Conservation (phyloP, 2,113 vertebrate species). For the Oryzias javanicus region DNA sequence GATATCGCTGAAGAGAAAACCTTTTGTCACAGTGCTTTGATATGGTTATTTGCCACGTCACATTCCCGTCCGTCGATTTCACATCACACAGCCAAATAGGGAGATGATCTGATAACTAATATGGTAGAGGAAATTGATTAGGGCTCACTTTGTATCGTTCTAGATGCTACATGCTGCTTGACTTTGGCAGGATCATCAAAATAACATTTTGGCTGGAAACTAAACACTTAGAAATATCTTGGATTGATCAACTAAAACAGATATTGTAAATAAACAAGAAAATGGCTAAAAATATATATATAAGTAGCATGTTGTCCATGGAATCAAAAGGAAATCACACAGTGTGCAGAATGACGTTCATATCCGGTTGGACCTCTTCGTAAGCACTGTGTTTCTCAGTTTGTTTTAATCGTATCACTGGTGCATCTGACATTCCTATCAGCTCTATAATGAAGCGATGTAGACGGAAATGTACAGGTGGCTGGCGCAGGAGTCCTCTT, state of each 20-base stretch:
- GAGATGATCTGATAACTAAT: constrained; percentile 18
- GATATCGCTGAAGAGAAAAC: constrained; percentile 53
- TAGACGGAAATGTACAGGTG: constrained; percentile 66
- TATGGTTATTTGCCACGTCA: constrained; percentile 67
- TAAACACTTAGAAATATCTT: constrained; percentile 6
- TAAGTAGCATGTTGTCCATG: constrained; percentile 29
- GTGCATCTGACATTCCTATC: constrained; percentile 54
- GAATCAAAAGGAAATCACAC: constrained; percentile 47
- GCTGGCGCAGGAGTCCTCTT: constrained; percentile 55
- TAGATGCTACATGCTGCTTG: constrained; percentile 71
- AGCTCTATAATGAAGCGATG: constrained; percentile 53
- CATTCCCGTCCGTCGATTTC: constrained; percentile 51
- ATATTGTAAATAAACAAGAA: constrained; percentile 25
- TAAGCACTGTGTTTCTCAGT: constrained; percentile 33
- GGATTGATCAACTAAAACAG: no score
- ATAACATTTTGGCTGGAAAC: constrained; percentile 31
- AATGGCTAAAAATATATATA: constrained; percentile 21
- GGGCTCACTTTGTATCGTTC: constrained; percentile 23
- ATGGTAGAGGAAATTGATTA: constrained; percentile 8
- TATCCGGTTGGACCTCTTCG: constrained; percentile 44
- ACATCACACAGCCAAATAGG: constrained; percentile 71
- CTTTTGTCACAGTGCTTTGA: constrained; percentile 89
- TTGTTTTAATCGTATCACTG: constrained; percentile 34
- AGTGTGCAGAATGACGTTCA: constrained; percentile 58
- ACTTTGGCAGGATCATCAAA: constrained; percentile 53